Percentiles rank a stretch among this genome's conserved stretches.
Evolutionary conservation across 2,113 vertebrate species (phyloP).

Genomic region (Dipodomys stephensi): DNA sequence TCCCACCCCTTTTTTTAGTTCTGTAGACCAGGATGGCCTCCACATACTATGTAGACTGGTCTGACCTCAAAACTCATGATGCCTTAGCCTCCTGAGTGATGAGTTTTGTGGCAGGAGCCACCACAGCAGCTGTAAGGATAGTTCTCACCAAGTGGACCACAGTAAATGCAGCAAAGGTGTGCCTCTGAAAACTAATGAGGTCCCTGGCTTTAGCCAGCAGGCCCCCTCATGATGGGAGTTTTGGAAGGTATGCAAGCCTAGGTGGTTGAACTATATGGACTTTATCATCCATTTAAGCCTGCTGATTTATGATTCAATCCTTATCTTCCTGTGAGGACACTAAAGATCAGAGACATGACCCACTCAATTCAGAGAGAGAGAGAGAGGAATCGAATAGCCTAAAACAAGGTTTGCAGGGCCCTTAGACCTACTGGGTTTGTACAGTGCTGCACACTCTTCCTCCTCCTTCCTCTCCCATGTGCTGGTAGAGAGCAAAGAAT

Average conservation of each 20-base stretch:
- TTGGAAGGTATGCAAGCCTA: not conserved
- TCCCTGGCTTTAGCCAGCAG: not conserved
- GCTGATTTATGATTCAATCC: not conserved
- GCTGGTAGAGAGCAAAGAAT: not conserved
- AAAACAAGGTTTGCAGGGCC: not conserved
- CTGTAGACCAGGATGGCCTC: not conserved
- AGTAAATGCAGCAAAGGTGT: not conserved
- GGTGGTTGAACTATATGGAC: not conserved
- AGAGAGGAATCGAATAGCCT: not conserved
- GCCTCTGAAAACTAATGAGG: not conserved
- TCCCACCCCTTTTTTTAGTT: not conserved
- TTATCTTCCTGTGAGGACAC: slow-evolving; percentile 37
- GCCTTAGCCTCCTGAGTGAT: not conserved
- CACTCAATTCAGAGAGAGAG: slow-evolving; percentile 1
- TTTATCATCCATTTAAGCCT: slow-evolving; percentile 13
- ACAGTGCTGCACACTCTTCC: not conserved
- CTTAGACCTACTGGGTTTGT: not conserved
- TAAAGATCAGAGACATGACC: slow-evolving; percentile 29
- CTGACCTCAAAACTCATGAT: not conserved
- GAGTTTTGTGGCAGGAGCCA: not conserved
- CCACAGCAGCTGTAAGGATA: not conserved
- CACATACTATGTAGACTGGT: not conserved
- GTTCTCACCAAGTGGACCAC: not conserved
- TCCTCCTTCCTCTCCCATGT: not conserved
- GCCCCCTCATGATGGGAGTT: not conserved